phyloP scores from a whole-genome alignment of 2,797 vertebrate species.

The Danio albolineatus region DNA sequence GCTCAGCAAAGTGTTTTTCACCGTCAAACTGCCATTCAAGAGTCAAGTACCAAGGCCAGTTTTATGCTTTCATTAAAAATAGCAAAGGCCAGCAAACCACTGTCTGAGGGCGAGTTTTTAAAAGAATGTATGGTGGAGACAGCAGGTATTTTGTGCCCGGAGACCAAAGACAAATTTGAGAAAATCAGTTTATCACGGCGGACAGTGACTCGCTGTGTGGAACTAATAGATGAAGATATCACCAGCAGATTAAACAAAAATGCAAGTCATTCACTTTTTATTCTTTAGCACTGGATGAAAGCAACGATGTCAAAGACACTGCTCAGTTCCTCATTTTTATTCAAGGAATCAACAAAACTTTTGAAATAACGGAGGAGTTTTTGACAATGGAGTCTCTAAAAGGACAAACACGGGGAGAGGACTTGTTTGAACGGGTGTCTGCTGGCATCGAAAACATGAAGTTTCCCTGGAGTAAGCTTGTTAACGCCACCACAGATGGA shows the following conservation, averaged over 20 bases:
- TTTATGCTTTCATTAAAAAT: background rate
- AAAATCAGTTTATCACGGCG: slow-evolving; percentile 42
- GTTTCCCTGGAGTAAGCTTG: slow-evolving; percentile 50
- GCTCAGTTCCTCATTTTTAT: slow-evolving; percentile 54
- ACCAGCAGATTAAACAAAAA: slow-evolving; percentile 41
- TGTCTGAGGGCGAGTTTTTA: background rate
- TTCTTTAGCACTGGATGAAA: slow-evolving; percentile 54
- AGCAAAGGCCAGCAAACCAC: background rate
- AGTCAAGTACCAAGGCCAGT: background rate
- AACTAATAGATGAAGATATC: slow-evolving; percentile 12
- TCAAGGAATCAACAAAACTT: slow-evolving; percentile 47
- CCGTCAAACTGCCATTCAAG: background rate
- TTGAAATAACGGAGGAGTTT: slow-evolving; percentile 55
- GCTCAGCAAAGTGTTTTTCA: too few relatives aligned
- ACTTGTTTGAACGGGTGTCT: slow-evolving; percentile 48
- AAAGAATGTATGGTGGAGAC: background rate
- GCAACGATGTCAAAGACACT: slow-evolving; percentile 41
- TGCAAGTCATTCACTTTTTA: slow-evolving; percentile 35
- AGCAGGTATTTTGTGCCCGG: background rate
- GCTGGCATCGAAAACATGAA: slow-evolving; percentile 28
- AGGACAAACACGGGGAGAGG: slow-evolving; percentile 19
- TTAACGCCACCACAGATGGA: slow-evolving; percentile 60
- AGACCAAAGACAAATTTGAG: slow-evolving; percentile 53
- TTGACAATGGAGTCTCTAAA: slow-evolving; percentile 52
- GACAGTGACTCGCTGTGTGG: slow-evolving; percentile 23